These are phyloP conservation scores for Chrysocyon brachyurus DNA, from an alignment of 2,797 vertebrate genomes.

Conservation along the genomic window DNA sequence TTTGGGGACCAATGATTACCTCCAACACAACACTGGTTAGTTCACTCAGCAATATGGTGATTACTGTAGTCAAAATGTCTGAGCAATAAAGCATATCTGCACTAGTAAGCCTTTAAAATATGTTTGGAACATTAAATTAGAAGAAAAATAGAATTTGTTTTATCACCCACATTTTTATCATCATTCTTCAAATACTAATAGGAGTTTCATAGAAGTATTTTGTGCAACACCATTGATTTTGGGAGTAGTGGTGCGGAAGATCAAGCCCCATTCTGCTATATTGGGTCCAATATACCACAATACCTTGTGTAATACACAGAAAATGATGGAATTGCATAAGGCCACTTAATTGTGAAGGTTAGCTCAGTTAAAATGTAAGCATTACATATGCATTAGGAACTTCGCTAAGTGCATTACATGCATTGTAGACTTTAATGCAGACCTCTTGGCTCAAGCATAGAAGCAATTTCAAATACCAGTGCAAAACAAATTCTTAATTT, in stretches of 20 bases:
- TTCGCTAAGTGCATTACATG: background rate
- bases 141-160: slow-evolving; percentile 27
- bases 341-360: background rate
- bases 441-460: background rate
- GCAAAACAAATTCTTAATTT: background rate
- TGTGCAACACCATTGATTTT: background rate
- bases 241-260: background rate
- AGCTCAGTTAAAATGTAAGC: background rate
- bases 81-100: background rate
- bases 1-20: background rate
- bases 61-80: background rate
- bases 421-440: background rate
- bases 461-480: background rate
- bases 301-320: background rate
- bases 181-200: background rate
- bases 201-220: background rate
- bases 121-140: background rate
- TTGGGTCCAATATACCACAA: background rate
- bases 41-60: background rate
- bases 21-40: background rate
- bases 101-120: background rate
- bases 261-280: background rate
- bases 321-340: background rate
- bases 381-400: background rate
- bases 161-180: background rate